A percentile compares a stretch with the other conserved stretches of the same genome.
Evolutionary conservation across 2,888 invertebrate genomes (phyloP).

Genomic region (Nymphalis urticae): DNA sequence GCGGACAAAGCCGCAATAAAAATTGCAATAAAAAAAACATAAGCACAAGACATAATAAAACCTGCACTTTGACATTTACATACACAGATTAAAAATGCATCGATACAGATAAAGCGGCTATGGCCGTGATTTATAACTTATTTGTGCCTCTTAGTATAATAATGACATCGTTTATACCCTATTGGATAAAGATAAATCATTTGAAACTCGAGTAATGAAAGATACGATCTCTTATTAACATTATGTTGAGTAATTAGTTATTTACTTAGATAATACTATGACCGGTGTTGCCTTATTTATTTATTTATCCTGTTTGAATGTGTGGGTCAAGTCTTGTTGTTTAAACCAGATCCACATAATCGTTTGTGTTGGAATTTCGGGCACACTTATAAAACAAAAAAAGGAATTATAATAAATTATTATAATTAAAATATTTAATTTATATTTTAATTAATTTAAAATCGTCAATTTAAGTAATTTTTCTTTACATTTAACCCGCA

Average conservation of each 20-base stretch:
- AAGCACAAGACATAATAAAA: not conserved
- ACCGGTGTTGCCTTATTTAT: not conserved
- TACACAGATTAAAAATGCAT: conserved; percentile 25
- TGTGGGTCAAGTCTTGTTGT: not conserved
- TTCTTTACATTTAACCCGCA: too few relatives aligned
- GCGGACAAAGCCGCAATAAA: not conserved
- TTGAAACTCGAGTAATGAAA: conserved; percentile 9
- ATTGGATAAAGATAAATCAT: conserved; percentile 27
- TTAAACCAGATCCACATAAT: too few relatives aligned
- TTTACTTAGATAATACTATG: conserved; percentile 10
- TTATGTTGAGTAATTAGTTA: conserved; percentile 3
- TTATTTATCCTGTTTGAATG: not conserved
- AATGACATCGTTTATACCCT: conserved; percentile 30
- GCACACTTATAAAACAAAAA: too few relatives aligned
- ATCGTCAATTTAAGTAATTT: too few relatives aligned
- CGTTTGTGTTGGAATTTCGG: too few relatives aligned
- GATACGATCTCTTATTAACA: conserved; percentile 27
- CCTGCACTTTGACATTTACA: conserved; percentile 21
- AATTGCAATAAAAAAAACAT: not conserved
- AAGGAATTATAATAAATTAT: too few relatives aligned
- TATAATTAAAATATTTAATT: too few relatives aligned
- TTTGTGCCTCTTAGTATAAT: conserved; percentile 32
- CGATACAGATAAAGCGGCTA: conserved; percentile 21
- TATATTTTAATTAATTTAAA: too few relatives aligned
- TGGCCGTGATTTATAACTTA: conserved; percentile 30